Evolutionary conservation across 2,797 vertebrate genomes (phyloP).

Genomic region (Rhinatrema bivittatum): DNA sequence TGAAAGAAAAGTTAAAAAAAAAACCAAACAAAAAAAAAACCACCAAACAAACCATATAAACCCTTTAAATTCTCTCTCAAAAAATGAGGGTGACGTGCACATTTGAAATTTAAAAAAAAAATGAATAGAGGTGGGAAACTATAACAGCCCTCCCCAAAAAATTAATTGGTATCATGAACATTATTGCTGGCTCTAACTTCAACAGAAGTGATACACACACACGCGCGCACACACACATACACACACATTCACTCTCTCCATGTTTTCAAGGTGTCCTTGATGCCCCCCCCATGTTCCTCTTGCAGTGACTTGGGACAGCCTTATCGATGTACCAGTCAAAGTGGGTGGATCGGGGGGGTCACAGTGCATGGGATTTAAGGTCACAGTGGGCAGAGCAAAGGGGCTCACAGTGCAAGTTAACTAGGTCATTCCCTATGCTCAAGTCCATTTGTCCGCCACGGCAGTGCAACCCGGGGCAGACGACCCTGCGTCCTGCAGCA

Average conservation of each 20-base stretch:
- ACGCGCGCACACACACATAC: neutral
- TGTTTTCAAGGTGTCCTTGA: slow-evolving; percentile 9
- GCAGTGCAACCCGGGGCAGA: slow-evolving; percentile 19
- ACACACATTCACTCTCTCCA: slow-evolving; percentile 24
- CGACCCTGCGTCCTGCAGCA: slow-evolving; percentile 26
- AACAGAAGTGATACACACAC: slow-evolving; percentile 27
- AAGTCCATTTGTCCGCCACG: slow-evolving; percentile 46
- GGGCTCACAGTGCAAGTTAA: slow-evolving; percentile 64
- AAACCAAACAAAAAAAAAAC: slow-evolving; percentile 22
- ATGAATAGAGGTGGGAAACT: slow-evolving; percentile 9
- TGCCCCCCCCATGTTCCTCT: slow-evolving; percentile 21
- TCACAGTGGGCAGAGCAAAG: slow-evolving; percentile 84
- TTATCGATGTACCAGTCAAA: slow-evolving; percentile 50
- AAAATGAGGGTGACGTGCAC: slow-evolving; percentile 33
- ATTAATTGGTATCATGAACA: slow-evolving; percentile 33
- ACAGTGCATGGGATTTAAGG: slow-evolving; percentile 63
- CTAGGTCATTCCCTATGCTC: slow-evolving; percentile 50
- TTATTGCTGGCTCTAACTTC: slow-evolving; percentile 59
- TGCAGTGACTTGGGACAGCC: slow-evolving; percentile 35
- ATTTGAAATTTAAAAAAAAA: slow-evolving; percentile 3
- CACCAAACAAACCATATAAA: slow-evolving; percentile 4
- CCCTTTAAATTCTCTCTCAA: slow-evolving; percentile 36
- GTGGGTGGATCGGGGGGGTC: slow-evolving; percentile 51
- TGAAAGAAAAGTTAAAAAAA: slow-evolving; percentile 33
- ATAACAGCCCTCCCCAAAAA: slow-evolving; percentile 18